Evolutionary conservation across 2,113 vertebrate genomes (phyloP), one percentile per base, ranked within the genome.

Genomic region (Pangasianodon hypophthalmus): DNA sequence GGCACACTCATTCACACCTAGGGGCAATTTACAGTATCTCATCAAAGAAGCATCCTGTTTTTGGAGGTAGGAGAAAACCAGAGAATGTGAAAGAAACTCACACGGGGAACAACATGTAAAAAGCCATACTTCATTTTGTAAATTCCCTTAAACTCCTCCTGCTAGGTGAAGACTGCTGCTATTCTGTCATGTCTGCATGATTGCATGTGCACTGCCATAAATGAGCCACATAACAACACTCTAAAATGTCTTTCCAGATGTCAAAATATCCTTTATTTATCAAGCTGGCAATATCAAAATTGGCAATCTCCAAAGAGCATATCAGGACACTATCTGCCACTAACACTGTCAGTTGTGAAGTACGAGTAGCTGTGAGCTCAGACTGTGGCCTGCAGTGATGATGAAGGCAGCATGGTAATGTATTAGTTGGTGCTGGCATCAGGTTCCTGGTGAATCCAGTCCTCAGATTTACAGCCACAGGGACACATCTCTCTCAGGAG

Each of bases 391-490:
- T 58, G 86, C 52, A 44, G 26, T 73, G 32, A 58, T 79, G 71
- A 79, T 79, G 86, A 46, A 79, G 86, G 86, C 50, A 77, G 29
- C 86, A 60, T 46, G 32, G 67, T 58, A 44, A 75, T 87, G 67
- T 56, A 87, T 87, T 86, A 71, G 67, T 37, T 87, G 50, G 64
- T 14, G 54, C 44, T 52, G 79, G 62, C 67, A 60, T 69, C 85
- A 32, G 67, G 29, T 60, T 77, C 54, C 48, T 83, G 46, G 60
- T 46, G 18, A 64, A 46, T 88, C 88, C 56, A n/a, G 64, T 46
- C 41, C 13, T 16, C 79, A 81, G 94, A 95, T 95, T 96, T 95
- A 95, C 91, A 90, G 90, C 87, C 86, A 24, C 29, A 37, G 82
- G 89, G 48, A 81, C 14, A 18, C 14, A 19, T 32, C 6, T 80